These are phyloP conservation scores for Dicroscelio sp. DNA, from an alignment of 2,888 invertebrate species.

Conservation along the genomic window DNA sequence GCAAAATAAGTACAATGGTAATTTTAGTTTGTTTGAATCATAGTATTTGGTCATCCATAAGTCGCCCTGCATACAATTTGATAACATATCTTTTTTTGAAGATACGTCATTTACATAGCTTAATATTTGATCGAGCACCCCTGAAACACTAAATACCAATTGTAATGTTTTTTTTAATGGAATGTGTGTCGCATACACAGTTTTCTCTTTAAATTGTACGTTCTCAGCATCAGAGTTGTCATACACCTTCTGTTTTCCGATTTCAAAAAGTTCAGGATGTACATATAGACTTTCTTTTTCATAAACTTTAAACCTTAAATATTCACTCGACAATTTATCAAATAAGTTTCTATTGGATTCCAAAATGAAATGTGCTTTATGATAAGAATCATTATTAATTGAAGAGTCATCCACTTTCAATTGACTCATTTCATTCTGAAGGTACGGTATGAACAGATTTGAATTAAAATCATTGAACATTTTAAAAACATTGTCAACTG, in stretches of 20 bases:
- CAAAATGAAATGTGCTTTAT: constrained; percentile 43
- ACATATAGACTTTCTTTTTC: constrained; percentile 65
- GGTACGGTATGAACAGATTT: constrained; percentile 51
- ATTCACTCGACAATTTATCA: constrained; percentile 61
- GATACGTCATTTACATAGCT: constrained; percentile 35
- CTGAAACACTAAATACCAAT: constrained; percentile 41
- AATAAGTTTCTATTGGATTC: constrained; percentile 70
- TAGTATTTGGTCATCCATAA: constrained; percentile 28
- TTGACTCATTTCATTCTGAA: constrained; percentile 55
- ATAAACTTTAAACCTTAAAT: constrained; percentile 68
- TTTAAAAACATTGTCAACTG: neutral
- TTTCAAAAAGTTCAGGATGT: constrained; percentile 68
- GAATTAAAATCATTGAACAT: neutral
- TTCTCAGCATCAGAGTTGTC: constrained; percentile 1
- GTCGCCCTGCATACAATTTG: constrained; percentile 32
- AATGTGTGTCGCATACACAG: constrained; percentile 67
- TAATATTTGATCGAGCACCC: constrained; percentile 41
- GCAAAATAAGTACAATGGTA: constrained; percentile 46
- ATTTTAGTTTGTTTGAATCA: constrained; percentile 25
- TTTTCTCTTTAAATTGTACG: constrained; percentile 53
- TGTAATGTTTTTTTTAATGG: constrained; percentile 57
- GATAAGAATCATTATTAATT: constrained; percentile 2
- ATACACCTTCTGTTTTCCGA: constrained; percentile 51
- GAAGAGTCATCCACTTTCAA: constrained; percentile 5
- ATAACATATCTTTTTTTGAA: constrained; percentile 11